Conservation (phyloP, 2,113 vertebrate genomes). For the Thalassoma bifasciatum region DNA sequence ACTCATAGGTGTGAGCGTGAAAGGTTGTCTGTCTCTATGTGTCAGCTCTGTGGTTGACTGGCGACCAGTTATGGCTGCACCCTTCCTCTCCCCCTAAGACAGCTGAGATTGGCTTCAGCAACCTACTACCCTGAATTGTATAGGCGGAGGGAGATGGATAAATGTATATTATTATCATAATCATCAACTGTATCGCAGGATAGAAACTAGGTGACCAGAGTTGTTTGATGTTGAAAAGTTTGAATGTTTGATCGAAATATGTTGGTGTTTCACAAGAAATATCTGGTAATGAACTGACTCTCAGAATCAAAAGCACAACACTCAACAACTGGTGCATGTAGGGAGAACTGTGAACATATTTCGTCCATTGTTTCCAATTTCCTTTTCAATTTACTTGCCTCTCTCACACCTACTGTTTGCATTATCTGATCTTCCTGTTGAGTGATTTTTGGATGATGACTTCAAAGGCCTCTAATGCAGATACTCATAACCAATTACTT, state of each 20-base stretch:
- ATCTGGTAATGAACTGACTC: slow-evolving; percentile 43
- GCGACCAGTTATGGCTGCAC: too few relatives aligned
- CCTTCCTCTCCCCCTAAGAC: too few relatives aligned
- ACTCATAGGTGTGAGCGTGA: too few relatives aligned
- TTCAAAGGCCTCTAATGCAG: slow-evolving; percentile 55
- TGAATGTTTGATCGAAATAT: slow-evolving; percentile 27
- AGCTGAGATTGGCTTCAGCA: too few relatives aligned
- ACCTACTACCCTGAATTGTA: too few relatives aligned
- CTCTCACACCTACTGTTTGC: slow-evolving; percentile 61
- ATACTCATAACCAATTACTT: slow-evolving; percentile 59
- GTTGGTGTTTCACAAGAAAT: slow-evolving; percentile 26
- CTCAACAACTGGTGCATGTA: slow-evolving; percentile 29
- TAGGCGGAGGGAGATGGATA: too few relatives aligned
- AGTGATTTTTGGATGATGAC: slow-evolving; percentile 63
- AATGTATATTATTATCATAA: too few relatives aligned
- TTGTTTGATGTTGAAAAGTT: slow-evolving; percentile 11
- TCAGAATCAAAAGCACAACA: slow-evolving; percentile 25
- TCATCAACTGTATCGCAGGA: too few relatives aligned
- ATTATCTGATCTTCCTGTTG: slow-evolving; percentile 64
- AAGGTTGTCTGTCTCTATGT: too few relatives aligned
- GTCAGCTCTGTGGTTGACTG: too few relatives aligned
- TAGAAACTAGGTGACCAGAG: slow-evolving; percentile 6
- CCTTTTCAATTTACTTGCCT: slow-evolving; percentile 62
- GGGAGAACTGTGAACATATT: slow-evolving; percentile 16
- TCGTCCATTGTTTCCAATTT: slow-evolving; percentile 39